Evolutionary conservation across 2,113 vertebrate species (phyloP), one percentile per base, ranked within the genome.

Genomic region (Xenopus laevis): DNA sequence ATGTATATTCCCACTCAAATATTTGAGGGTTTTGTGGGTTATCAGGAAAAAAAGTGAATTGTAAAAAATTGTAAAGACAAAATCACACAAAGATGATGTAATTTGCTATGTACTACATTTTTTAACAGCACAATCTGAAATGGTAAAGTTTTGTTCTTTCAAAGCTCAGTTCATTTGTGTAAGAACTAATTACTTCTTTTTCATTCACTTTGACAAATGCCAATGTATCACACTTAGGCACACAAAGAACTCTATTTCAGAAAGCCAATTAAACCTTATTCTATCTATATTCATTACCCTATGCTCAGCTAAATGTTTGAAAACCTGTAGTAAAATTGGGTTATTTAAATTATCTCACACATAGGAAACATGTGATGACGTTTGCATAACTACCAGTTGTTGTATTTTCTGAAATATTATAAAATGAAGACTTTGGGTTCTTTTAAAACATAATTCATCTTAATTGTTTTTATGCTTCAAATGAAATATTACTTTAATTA

Each of bases 191-290:
- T 91, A 82, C 82, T 82, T 87, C 86, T 88, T 88, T 91, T 27
- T 89, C 86, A 89, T 87, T 89, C 85, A 78, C 83, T 89, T 82
- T 89, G 89, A 91, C 89, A 91, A 91, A 91, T 89, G 80, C 86
- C 84, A 86, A 89, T 92, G 87, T 83, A 89, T 92, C 89, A 90
- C 87, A 91, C 84, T 27, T 27, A 27, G 23, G 80, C 80, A 83
- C 82, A 79, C 70, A 77, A 84, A 90, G 87, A 87, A 87, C 86
- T 86, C 81, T 79, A 86, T 88, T 90, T 87, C 89, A 86, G 23
- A 87, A 90, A 92, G 89, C 88, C 90, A 91, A 92, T 92, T 91
- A 92, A 91, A 89, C 85, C 89, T 72, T 88, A 92, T 89, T 87
- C 87, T 89, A 88, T 91, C 87, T 87, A 77, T 23, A 80, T 83